A percentile compares a stretch with the other conserved stretches of the same genome.
phyloP scores from a whole-genome alignment of 2,113 vertebrate genomes.

The Cyrtonyx montezumae region DNA sequence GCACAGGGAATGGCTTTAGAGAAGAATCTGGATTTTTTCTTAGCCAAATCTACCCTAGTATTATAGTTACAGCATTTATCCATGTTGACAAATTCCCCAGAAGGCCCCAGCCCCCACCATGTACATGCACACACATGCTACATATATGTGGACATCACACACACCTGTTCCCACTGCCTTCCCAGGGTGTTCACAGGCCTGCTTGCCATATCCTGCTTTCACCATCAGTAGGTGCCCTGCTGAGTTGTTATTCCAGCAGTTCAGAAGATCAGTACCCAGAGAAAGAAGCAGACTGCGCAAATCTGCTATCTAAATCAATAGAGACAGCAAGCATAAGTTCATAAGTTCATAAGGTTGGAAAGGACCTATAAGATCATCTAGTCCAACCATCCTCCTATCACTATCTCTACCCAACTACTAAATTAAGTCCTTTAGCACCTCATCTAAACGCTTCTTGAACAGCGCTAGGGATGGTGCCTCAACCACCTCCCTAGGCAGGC shows the following conservation, averaged over 20 bases:
- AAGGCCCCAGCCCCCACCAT: neutral
- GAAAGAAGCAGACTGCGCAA: neutral
- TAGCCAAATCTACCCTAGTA: neutral
- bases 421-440: too few species aligned
- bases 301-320: neutral
- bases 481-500: too few species aligned
- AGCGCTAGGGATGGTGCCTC: too few species aligned
- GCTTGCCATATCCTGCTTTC: neutral
- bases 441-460: too few species aligned
- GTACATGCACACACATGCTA: neutral
- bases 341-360: too few species aligned
- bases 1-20: neutral
- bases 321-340: neutral
- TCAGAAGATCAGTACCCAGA: neutral
- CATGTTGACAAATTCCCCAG: rapidly evolving
- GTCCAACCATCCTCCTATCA: too few species aligned
- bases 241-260: neutral
- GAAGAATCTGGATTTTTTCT: neutral
- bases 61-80: neutral
- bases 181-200: neutral
- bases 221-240: neutral
- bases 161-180: neutral
- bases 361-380: too few species aligned
- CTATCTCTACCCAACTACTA: too few species aligned
- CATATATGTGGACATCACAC: neutral